Evolutionary conservation across 2,888 invertebrate species (phyloP), one percentile per base, ranked within the genome.

Genomic region (Hypsopygia costalis): DNA sequence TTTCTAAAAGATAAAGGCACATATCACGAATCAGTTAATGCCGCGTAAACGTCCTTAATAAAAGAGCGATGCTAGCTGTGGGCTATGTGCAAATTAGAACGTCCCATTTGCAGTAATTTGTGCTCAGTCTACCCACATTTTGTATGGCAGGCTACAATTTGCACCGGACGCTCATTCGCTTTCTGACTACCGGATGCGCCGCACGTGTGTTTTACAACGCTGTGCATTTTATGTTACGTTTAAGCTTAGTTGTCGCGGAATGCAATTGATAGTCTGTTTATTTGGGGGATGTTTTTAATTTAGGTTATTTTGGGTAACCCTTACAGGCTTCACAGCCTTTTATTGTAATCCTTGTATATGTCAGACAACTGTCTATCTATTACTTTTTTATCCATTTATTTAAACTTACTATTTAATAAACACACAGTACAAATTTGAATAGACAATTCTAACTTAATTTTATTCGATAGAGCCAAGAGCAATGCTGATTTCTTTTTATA

Each of bases 131-230:
- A 72, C 73, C 72, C 66, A 61, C 68, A 61, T 56, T 62, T 62
- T 52, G 61, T 56, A 55, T 58, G 47, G 50, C 33, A 43, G 20
- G 64, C 67, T 77, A 79, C 76, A 81, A 81, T 82, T 81, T 78
- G 72, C 72, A 59, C 77, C 75, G 81, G 80, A 75, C 73, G 57
- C 52, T 61, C 71, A 77, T 55, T 72, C 65, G 61, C 58, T 62
- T 66, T 65, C 61, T 61, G 55, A 65, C 62, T 47, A 49, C 57
- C 58, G 58, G 52, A 57, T 47, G 41, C 46, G 56, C 43, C 51
- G 52, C 81, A 79, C 71, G 78, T 85, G 85, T 71, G 62, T 62
- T 77, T 83, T 72, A 85, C 61, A 69, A 69, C 70, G 60, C 55
- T 49, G 73, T 83, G 81, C 75, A 63, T 77, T 81, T 81, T 75